Evolutionary conservation across 2,888 invertebrate species (phyloP).

Genomic region (Aelia acuminata): DNA sequence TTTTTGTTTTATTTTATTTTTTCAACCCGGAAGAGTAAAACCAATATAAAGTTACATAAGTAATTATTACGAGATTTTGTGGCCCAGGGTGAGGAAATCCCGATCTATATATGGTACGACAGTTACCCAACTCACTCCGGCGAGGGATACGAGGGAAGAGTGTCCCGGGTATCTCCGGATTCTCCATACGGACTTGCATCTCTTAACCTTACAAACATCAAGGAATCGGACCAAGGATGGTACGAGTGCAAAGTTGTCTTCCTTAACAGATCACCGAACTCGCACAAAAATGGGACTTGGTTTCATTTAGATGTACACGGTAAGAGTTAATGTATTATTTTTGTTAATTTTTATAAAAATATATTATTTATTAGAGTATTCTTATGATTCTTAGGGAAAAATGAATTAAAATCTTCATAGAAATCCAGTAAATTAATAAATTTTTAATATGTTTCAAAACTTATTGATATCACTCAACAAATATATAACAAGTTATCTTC

Average conservation of each 20-base stretch:
- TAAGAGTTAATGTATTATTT: conserved; percentile 67
- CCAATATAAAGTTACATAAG: neutral
- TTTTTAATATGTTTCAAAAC: no score
- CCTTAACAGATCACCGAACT: conserved; percentile 93
- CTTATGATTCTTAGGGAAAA: no score
- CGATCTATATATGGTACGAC: conserved; percentile 98
- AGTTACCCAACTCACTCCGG: conserved; percentile 97
- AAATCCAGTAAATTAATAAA: no score
- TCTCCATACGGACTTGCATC: conserved; percentile 92
- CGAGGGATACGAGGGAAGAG: conserved; percentile 92
- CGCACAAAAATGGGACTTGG: conserved; percentile 96
- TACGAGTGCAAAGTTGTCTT: conserved; percentile 95
- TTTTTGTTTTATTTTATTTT: conserved; percentile 65
- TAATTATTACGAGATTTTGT: conserved; percentile 58
- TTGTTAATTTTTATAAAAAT: neutral
- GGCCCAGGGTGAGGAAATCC: conserved; percentile 92
- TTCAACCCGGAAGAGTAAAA: conserved; percentile 66
- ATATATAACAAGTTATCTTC: no score
- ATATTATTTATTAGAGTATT: no score
- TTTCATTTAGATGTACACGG: conserved; percentile 96
- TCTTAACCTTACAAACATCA: conserved; percentile 95
- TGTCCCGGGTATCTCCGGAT: conserved; percentile 89
- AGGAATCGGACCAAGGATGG: conserved; percentile 96
- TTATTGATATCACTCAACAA: no score
- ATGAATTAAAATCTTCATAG: no score